Evolutionary conservation across 2,888 invertebrate species (phyloP).

Genomic region (Limnephilus marmoratus): DNA sequence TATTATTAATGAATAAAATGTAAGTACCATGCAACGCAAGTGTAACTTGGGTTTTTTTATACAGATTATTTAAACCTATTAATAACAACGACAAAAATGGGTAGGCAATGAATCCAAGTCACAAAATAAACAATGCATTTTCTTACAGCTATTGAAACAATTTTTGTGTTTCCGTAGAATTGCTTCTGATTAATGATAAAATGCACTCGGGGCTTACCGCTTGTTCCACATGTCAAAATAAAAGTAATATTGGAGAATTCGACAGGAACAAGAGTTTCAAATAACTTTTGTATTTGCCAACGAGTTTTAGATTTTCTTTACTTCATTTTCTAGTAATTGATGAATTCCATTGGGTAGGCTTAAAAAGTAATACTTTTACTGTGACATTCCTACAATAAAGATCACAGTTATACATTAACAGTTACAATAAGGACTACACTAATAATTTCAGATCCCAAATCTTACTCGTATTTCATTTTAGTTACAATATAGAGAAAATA

Average conservation of each 20-base stretch:
- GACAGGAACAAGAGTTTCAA: constrained; percentile 11
- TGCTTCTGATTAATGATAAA: constrained; percentile 75
- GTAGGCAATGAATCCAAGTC: neutral
- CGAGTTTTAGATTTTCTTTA: neutral
- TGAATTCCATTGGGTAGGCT: neutral
- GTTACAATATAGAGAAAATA: no score
- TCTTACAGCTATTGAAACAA: neutral
- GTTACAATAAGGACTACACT: no score
- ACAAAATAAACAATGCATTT: neutral
- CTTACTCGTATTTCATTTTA: no score
- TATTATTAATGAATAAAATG: no score
- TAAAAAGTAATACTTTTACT: no score
- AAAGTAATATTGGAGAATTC: neutral
- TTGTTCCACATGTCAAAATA: constrained; percentile 52
- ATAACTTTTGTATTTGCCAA: constrained; percentile 27
- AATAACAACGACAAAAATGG: neutral
- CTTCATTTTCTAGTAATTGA: neutral
- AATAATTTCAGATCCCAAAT: no score
- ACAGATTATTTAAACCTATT: no score
- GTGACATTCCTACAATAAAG: no score
- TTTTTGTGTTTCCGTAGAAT: constrained; percentile 58
- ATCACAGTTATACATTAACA: no score
- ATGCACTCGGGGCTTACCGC: constrained; percentile 73
- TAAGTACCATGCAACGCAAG: no score
- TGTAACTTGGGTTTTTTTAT: no score